Conservation (phyloP, 2,797 vertebrate species). For the Rhabdomys pumilio region DNA sequence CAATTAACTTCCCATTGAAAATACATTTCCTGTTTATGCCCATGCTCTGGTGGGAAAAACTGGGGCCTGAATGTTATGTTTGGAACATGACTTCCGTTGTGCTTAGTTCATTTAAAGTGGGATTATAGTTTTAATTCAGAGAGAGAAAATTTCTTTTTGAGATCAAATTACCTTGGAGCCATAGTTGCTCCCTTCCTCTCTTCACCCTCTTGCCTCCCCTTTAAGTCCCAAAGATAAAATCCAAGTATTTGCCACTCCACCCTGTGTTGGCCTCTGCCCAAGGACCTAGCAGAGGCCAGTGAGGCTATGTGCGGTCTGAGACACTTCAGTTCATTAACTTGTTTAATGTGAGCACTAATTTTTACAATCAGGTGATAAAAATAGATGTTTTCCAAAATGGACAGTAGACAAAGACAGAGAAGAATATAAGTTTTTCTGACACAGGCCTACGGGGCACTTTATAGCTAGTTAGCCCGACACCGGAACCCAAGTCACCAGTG, state of each 20-base stretch:
- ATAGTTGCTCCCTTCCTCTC: constrained; percentile 48
- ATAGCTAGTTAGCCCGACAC: constrained; percentile 42
- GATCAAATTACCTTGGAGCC: constrained; percentile 58
- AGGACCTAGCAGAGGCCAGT: background rate
- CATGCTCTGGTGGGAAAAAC: constrained; percentile 68
- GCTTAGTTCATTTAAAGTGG: constrained; percentile 66
- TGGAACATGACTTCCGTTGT: constrained; percentile 83
- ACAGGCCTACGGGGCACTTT: constrained; percentile 4
- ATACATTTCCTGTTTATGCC: constrained; percentile 89
- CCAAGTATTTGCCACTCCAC: background rate
- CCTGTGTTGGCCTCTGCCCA: background rate
- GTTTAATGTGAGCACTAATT: constrained; percentile 72
- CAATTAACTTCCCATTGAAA: constrained; percentile 86
- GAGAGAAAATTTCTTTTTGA: constrained; percentile 39
- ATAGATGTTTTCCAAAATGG: constrained; percentile 72
- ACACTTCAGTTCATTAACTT: constrained; percentile 52
- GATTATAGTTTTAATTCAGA: constrained; percentile 75
- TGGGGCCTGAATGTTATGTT: constrained; percentile 82
- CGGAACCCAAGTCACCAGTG: background rate
- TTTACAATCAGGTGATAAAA: constrained; percentile 73
- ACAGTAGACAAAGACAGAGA: constrained; percentile 58
- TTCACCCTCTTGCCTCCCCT: constrained; percentile 50
- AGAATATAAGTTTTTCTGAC: constrained; percentile 19
- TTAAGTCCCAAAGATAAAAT: constrained; percentile 71
- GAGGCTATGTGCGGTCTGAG: background rate